Percentiles rank a stretch among this genome's conserved stretches.
Conservation (phyloP, 2,797 vertebrate species). For the Phylloscopus collybita region DNA sequence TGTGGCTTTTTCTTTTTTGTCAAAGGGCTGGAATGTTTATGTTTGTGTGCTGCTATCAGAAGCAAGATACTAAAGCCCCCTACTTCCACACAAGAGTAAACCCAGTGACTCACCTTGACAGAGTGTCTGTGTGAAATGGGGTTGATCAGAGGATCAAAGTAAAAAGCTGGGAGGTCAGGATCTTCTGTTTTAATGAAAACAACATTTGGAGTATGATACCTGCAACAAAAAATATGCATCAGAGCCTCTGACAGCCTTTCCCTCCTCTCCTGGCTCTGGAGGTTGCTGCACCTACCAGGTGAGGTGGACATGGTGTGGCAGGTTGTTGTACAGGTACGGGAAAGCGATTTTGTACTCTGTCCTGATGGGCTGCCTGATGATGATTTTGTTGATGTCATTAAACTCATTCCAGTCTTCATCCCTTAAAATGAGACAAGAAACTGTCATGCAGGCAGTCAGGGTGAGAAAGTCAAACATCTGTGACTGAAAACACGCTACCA, state of each 20-base stretch:
- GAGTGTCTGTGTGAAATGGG: constrained; percentile 98
- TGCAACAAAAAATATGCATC: not conserved
- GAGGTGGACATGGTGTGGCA: constrained; percentile 97
- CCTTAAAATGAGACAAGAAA: constrained; percentile 76
- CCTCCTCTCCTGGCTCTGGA: not conserved
- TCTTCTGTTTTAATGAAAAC: constrained; percentile 99
- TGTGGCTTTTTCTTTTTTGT: not conserved
- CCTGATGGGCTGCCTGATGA: constrained; percentile 97
- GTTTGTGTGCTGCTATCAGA: not conserved
- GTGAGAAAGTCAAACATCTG: not conserved
- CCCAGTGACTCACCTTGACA: constrained; percentile 85
- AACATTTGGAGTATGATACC: constrained; percentile 98
- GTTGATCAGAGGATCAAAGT: constrained; percentile 98
- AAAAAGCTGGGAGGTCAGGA: constrained; percentile 98
- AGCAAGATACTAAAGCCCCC: not conserved
- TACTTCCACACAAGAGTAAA: not conserved
- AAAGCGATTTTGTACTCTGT: constrained; percentile 99
- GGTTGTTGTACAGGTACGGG: constrained; percentile 97
- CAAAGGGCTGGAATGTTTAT: not conserved
- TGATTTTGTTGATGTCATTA: constrained; percentile 99
- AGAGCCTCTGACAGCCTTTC: not conserved
- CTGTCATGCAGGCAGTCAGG: not conserved
- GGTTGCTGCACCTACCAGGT: constrained; percentile 86
- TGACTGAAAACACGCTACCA: not conserved
- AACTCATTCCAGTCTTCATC: constrained; percentile 99